phyloP scores from a whole-genome alignment of 2,888 invertebrate species.

The Rhingia campestris region DNA sequence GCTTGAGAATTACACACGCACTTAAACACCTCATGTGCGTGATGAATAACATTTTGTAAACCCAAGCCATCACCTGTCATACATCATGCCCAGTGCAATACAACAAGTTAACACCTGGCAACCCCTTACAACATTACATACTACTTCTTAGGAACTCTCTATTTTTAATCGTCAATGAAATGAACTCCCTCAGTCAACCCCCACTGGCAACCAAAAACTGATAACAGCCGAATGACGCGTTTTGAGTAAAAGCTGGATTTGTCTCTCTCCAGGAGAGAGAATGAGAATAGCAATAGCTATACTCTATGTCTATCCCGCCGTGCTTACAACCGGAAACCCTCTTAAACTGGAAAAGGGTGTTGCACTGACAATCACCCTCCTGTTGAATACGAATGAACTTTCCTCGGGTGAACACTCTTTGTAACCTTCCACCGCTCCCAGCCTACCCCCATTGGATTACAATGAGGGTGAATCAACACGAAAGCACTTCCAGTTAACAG shows the following conservation, averaged over 20 bases:
- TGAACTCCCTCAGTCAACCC: not conserved
- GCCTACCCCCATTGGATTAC: not conserved
- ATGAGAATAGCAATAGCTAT: not conserved
- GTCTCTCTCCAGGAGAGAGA: slow-evolving; percentile 26
- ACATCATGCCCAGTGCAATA: slow-evolving; percentile 17
- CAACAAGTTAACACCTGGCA: slow-evolving; percentile 26
- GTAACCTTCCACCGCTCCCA: not conserved
- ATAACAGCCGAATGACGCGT: slow-evolving; percentile 44
- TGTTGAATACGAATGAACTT: slow-evolving; percentile 73
- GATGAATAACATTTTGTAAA: slow-evolving; percentile 3
- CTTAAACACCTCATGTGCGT: slow-evolving; percentile 18
- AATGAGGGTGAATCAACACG: not conserved
- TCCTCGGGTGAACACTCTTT: slow-evolving; percentile 41
- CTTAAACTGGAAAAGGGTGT: slow-evolving; percentile 47
- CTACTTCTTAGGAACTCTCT: slow-evolving; percentile 16
- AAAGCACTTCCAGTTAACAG: slow-evolving; percentile 66
- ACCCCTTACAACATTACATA: slow-evolving; percentile 17
- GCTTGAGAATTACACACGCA: not conserved
- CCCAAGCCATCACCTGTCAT: not conserved
- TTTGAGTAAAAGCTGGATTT: slow-evolving; percentile 47
- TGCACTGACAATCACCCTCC: slow-evolving; percentile 69
- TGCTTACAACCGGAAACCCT: not conserved
- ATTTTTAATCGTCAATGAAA: slow-evolving; percentile 56
- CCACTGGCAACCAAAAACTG: slow-evolving; percentile 10
- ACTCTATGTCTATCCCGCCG: not conserved